phyloP scores from a whole-genome alignment of 2,888 invertebrate genomes.

The Diarsia rubi region DNA sequence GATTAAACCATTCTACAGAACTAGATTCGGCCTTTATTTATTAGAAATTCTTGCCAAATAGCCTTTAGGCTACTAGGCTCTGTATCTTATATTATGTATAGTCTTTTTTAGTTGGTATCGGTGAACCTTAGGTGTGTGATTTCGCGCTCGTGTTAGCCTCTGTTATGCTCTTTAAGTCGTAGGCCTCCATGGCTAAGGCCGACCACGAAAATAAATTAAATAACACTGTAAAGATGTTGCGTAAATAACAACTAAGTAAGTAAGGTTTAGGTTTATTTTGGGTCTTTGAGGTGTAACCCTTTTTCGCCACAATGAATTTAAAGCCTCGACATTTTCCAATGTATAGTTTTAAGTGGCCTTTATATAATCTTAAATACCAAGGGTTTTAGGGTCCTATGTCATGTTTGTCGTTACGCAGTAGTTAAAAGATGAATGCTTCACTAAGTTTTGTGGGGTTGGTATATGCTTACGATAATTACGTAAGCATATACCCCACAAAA shows the following conservation, averaged over 20 bases:
- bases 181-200: neutral
- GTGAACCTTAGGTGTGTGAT: neutral
- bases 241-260: slow-evolving; percentile 17
- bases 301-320: slow-evolving; percentile 31
- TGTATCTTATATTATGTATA: neutral
- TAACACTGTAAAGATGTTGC: slow-evolving; percentile 16
- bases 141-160: neutral
- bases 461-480: no score
- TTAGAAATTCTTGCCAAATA: neutral
- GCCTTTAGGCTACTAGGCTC: neutral
- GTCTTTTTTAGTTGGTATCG: neutral
- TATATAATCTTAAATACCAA: slow-evolving; percentile 6
- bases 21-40: neutral
- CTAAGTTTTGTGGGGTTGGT: neutral
- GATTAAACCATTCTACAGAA: neutral
- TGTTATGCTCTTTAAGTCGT: neutral
- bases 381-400: neutral
- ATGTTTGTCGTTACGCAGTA: neutral
- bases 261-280: slow-evolving; percentile 19
- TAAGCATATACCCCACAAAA: no score
- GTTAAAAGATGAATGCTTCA: neutral
- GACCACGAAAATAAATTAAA: slow-evolving; percentile 6
- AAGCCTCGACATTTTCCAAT: slow-evolving; percentile 18
- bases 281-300: slow-evolving; percentile 41
- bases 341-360: slow-evolving; percentile 11